phyloP scores from a whole-genome alignment of 2,888 invertebrate species.

The Amiota minor region DNA sequence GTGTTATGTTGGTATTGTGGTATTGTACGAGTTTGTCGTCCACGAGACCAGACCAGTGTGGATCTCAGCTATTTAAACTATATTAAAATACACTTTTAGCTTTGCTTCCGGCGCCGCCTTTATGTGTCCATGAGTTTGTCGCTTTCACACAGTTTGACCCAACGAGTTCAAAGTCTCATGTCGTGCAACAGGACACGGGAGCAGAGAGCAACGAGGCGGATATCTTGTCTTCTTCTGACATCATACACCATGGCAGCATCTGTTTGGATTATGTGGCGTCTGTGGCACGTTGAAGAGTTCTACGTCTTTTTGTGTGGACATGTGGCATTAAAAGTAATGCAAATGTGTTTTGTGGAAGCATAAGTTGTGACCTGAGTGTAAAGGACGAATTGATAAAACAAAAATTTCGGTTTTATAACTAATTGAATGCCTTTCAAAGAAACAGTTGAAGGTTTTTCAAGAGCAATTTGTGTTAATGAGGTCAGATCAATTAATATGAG shows the following conservation, averaged over 20 bases:
- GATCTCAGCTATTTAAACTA: constrained; percentile 11
- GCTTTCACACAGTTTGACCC: constrained; percentile 15
- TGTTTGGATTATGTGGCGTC: constrained; percentile 5
- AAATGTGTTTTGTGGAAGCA: neutral
- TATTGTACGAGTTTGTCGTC: neutral
- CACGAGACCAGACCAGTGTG: neutral
- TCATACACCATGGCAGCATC: neutral
- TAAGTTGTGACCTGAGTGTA: no score
- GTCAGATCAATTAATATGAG: no score
- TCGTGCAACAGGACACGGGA: neutral
- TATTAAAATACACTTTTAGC: constrained; percentile 20
- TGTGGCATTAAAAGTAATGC: constrained; percentile 1
- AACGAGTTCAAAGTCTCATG: neutral
- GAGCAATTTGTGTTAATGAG: no score
- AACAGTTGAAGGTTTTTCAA: no score
- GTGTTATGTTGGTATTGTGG: no score
- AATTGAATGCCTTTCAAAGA: no score
- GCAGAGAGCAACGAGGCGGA: neutral
- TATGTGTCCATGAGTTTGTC: neutral
- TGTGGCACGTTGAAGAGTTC: neutral
- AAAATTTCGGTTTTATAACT: no score
- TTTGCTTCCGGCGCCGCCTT: neutral
- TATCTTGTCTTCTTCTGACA: no score
- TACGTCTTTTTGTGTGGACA: neutral
- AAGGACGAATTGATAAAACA: no score